Conservation (phyloP, 2,113 vertebrate species). For the Myiagra hebetior region DNA sequence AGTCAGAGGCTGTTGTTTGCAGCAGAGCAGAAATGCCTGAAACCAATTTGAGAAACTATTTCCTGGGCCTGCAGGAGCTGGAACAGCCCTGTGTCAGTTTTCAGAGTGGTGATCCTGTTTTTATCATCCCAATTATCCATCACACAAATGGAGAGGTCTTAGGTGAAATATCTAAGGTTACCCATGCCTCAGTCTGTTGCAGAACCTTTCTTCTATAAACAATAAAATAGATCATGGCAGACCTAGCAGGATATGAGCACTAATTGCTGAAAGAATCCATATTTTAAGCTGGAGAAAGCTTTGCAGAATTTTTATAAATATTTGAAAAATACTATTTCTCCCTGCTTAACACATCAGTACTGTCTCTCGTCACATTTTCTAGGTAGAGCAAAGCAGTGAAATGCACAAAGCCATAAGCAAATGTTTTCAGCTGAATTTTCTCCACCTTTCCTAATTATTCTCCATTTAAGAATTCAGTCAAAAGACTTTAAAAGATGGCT, state of each 20-base stretch:
- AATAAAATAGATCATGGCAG: not conserved
- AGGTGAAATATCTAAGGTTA: not conserved
- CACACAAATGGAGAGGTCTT: not conserved
- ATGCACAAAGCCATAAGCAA: not conserved
- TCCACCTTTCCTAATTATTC: conserved; percentile 14
- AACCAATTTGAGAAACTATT: not conserved
- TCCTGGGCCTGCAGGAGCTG: not conserved
- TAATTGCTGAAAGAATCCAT: conserved; percentile 17
- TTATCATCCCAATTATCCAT: not conserved
- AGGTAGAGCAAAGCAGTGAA: not conserved
- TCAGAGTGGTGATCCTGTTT: not conserved
- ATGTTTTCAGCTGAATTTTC: not conserved
- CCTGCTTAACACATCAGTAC: not conserved
- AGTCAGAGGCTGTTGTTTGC: not conserved
- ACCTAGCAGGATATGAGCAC: not conserved
- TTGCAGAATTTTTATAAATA: not conserved
- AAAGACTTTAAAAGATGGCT: not conserved
- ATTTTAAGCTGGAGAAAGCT: not conserved
- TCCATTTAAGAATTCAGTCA: not conserved
- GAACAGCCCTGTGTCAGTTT: not conserved
- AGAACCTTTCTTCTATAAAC: not conserved
- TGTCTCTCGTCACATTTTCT: not conserved
- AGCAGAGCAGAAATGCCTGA: not conserved
- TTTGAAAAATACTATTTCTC: not conserved
- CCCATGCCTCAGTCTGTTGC: not conserved